Percentiles rank a stretch among this genome's conserved stretches.
phyloP scores from a whole-genome alignment of 2,797 vertebrate genomes.

The Enteromius viviparus region DNA sequence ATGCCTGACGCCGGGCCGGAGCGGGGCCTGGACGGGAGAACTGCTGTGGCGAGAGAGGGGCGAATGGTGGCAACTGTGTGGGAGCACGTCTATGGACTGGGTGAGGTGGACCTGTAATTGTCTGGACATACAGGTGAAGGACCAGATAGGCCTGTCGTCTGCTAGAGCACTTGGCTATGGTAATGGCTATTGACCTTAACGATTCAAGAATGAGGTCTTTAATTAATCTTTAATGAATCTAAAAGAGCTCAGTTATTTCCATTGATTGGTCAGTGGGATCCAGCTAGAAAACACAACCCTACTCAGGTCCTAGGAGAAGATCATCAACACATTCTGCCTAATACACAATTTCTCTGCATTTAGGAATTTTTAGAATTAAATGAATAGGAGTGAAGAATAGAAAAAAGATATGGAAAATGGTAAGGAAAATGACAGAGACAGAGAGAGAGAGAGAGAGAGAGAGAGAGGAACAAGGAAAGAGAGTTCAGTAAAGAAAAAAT shows the following conservation, averaged over 20 bases:
- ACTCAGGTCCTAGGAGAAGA: constrained; percentile 10
- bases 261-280: constrained; percentile 35
- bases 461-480: constrained; percentile 23
- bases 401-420: background rate
- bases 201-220: constrained; percentile 38
- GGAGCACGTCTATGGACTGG: constrained; percentile 18
- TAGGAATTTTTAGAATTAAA: background rate
- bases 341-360: background rate
- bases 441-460: background rate
- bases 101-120: background rate
- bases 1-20: constrained; percentile 79
- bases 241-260: constrained; percentile 36
- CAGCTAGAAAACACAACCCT: constrained; percentile 43
- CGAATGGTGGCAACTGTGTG: constrained; percentile 70
- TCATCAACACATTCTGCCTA: background rate
- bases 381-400: constrained; percentile 7
- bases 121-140: constrained; percentile 26
- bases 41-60: constrained; percentile 80
- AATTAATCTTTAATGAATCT: constrained; percentile 47
- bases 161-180: background rate
- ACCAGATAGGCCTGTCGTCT: constrained; percentile 1
- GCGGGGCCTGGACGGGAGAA: constrained; percentile 77
- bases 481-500: constrained; percentile 35
- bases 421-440: background rate
- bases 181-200: constrained; percentile 35